A percentile compares a stretch with the other conserved stretches of the same genome.
These are phyloP conservation scores for Heliconius sara DNA, from an alignment of 2,888 invertebrate genomes.

Conservation along the genomic window DNA sequence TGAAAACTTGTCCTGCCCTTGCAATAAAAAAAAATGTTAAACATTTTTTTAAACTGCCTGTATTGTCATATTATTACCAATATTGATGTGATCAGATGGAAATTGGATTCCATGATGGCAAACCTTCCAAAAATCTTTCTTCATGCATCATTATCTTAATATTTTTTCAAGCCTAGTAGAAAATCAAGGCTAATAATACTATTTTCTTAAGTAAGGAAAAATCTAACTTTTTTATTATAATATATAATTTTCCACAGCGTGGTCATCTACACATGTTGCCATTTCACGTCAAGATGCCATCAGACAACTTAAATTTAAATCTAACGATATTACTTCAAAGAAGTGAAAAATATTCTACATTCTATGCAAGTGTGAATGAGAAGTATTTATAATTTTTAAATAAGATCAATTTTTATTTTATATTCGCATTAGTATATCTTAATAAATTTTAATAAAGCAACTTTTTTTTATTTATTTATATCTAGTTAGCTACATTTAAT, in stretches of 20 bases:
- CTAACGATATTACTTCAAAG: constrained; percentile 51
- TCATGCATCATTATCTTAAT: background rate
- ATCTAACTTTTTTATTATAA: background rate
- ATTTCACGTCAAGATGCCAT: constrained; percentile 76
- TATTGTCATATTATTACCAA: too few species aligned
- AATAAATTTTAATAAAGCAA: background rate
- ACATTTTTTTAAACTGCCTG: background rate
- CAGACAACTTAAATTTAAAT: constrained; percentile 61
- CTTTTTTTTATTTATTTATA: background rate
- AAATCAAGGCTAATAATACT: too few species aligned
- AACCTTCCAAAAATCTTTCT: too few species aligned
- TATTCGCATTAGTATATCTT: background rate
- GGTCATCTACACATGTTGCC: constrained; percentile 67
- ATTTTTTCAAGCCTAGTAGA: background rate
- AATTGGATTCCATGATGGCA: too few species aligned
- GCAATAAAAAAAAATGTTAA: too few species aligned
- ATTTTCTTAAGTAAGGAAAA: too few species aligned
- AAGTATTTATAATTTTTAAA: constrained; percentile 11
- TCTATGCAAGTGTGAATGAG: constrained; percentile 4
- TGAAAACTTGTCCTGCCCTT: background rate
- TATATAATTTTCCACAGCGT: constrained; percentile 56
- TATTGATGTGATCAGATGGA: too few species aligned
- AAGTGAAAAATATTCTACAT: constrained; percentile 41
- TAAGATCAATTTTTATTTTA: background rate
- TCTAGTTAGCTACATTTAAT: background rate